Conservation (phyloP, 2,888 invertebrate genomes). For the Zaprionus obscuricornis region DNA sequence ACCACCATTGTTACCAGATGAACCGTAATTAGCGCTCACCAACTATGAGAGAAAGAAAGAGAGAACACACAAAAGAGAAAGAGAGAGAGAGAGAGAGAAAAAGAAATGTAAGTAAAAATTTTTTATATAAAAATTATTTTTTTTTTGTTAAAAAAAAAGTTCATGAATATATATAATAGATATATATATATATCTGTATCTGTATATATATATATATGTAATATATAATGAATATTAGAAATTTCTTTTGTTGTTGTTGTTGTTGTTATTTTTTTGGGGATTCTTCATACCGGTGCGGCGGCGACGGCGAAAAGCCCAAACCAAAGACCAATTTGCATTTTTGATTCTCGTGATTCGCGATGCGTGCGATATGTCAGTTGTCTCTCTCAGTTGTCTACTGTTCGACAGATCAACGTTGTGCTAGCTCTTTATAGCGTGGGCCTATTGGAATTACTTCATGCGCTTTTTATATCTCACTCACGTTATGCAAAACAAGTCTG, state of each 20-base stretch:
- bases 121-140: no score
- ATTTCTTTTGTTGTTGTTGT: not conserved
- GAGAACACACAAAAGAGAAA: not conserved
- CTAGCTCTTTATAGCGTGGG: slow-evolving; percentile 66
- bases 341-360: slow-evolving; percentile 40
- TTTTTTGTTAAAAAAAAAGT: no score
- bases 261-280: slow-evolving; percentile 1
- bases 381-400: slow-evolving; percentile 58
- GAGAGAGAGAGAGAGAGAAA: no score
- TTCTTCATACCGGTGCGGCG: slow-evolving; percentile 77
- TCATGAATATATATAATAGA: no score
- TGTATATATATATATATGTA: no score
- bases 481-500: slow-evolving; percentile 45
- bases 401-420: slow-evolving; percentile 44
- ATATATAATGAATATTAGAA: no score
- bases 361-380: slow-evolving; percentile 43
- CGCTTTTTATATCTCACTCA: slow-evolving; percentile 53
- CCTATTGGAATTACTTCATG: slow-evolving; percentile 30
- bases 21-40: slow-evolving; percentile 66
- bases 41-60: slow-evolving; percentile 32
- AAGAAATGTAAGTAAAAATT: no score
- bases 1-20: slow-evolving; percentile 17
- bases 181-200: no score
- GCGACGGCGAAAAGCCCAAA: slow-evolving; percentile 78
- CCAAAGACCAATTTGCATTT: slow-evolving; percentile 78